Percentiles rank a stretch among this genome's conserved stretches.
These are phyloP conservation scores for Lasioglossum figueresi DNA, from an alignment of 2,888 invertebrate species.

Conservation along the genomic window DNA sequence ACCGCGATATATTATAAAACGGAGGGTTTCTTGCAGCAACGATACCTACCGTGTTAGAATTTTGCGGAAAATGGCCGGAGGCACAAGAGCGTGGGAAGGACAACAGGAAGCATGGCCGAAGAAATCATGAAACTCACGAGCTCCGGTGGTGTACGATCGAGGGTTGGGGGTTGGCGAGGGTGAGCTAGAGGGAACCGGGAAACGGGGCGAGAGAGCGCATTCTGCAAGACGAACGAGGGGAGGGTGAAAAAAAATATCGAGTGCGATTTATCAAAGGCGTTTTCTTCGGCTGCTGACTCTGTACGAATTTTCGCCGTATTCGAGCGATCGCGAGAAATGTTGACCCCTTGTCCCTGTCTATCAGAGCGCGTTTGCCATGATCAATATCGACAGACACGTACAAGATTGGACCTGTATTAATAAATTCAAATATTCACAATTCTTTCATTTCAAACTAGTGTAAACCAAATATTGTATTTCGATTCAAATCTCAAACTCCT, in stretches of 20 bases:
- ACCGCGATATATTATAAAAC: neutral
- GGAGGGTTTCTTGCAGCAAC: neutral
- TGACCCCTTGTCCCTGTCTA: constrained; percentile 44
- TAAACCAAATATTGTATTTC: neutral
- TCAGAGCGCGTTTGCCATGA: constrained; percentile 3
- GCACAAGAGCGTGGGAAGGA: constrained; percentile 45
- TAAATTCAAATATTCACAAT: neutral
- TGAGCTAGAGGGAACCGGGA: constrained; percentile 27
- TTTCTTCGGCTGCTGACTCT: constrained; percentile 66
- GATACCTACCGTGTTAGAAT: constrained; percentile 15
- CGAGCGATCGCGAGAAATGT: constrained; percentile 50
- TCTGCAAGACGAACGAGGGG: constrained; percentile 65
- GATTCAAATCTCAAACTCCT: too few species aligned
- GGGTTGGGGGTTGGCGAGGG: constrained; percentile 22
- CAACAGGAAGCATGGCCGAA: constrained; percentile 71
- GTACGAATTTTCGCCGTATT: constrained; percentile 58
- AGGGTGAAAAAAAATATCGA: constrained; percentile 77
- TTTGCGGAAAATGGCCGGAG: neutral
- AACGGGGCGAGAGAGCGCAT: constrained; percentile 50
- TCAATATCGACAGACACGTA: constrained; percentile 5
- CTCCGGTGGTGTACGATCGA: constrained; percentile 13
- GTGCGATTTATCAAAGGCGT: constrained; percentile 77
- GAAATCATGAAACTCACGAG: constrained; percentile 75
- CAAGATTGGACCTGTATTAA: neutral
- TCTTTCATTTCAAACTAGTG: neutral